Percentiles rank a stretch among this genome's conserved stretches.
phyloP scores from a whole-genome alignment of 2,888 invertebrate species.

The Dasysyrphus albostriatus region DNA sequence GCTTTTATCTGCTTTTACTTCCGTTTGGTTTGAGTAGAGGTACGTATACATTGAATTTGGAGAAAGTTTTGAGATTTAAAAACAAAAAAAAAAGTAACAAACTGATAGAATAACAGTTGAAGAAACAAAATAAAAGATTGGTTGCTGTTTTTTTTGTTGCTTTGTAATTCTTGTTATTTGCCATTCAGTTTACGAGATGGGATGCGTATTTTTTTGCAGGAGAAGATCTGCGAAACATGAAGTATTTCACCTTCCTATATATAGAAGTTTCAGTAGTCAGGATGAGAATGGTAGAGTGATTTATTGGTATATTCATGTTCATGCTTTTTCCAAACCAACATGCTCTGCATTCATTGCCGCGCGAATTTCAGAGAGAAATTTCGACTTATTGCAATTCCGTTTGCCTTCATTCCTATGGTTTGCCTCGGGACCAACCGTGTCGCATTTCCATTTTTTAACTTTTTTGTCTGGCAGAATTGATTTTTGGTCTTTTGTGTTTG shows the following conservation, averaged over 20 bases:
- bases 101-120: conserved; percentile 25
- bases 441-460: conserved; percentile 17
- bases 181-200: conserved; percentile 4
- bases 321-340: conserved; percentile 8
- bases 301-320: conserved; percentile 22
- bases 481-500: conserved; percentile 22
- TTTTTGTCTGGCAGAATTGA: conserved; percentile 3
- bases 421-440: conserved; percentile 2
- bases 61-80: conserved; percentile 11
- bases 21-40: conserved; percentile 16
- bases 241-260: no score
- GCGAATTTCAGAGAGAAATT: conserved; percentile 13
- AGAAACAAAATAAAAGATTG: not conserved
- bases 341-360: conserved; percentile 7
- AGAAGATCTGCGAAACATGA: not conserved
- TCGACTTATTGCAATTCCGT: conserved; percentile 20
- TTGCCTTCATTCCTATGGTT: not conserved
- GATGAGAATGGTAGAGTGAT: conserved; percentile 5
- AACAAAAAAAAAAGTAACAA: not conserved
- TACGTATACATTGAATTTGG: not conserved
- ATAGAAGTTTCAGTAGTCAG: conserved; percentile 11
- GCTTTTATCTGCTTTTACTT: conserved; percentile 15
- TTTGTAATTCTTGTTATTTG: conserved; percentile 2
- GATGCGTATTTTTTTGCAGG: conserved; percentile 9
- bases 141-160: not conserved